phyloP scores from a whole-genome alignment of 2,888 invertebrate genomes.

The Antheraea yamamai region DNA sequence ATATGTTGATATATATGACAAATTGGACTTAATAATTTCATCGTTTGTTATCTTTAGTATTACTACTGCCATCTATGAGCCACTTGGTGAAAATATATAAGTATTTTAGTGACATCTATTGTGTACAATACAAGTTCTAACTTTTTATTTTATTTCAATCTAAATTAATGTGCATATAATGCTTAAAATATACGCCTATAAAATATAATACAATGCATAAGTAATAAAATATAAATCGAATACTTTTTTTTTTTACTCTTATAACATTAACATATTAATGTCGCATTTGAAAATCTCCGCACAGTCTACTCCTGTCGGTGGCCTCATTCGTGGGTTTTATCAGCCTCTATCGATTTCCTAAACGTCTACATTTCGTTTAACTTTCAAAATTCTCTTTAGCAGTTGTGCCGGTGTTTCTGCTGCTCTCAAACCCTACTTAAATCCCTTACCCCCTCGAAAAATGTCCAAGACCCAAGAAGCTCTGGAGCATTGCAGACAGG shows the following conservation, averaged over 20 bases:
- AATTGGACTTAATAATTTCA: too few species aligned
- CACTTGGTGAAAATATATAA: background rate
- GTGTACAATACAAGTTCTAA: background rate
- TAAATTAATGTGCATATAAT: background rate
- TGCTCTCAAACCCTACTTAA: background rate
- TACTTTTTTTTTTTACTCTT: background rate
- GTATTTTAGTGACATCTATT: background rate
- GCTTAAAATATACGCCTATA: background rate
- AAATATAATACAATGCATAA: background rate
- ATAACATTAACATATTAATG: background rate
- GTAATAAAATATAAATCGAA: background rate
- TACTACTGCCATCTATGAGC: background rate
- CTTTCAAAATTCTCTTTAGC: background rate
- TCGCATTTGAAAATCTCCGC: background rate
- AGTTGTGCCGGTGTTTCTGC: background rate
- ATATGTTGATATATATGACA: too few species aligned
- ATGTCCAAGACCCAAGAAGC: conserved; percentile 86
- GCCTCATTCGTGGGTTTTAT: background rate
- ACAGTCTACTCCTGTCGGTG: background rate
- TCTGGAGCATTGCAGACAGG: conserved; percentile 88
- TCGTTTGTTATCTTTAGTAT: background rate
- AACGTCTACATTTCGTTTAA: background rate
- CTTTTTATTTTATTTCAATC: background rate
- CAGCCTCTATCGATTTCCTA: background rate
- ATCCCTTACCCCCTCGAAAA: background rate